Conservation (phyloP, 2,888 invertebrate species). For the Tyria jacobaeae region DNA sequence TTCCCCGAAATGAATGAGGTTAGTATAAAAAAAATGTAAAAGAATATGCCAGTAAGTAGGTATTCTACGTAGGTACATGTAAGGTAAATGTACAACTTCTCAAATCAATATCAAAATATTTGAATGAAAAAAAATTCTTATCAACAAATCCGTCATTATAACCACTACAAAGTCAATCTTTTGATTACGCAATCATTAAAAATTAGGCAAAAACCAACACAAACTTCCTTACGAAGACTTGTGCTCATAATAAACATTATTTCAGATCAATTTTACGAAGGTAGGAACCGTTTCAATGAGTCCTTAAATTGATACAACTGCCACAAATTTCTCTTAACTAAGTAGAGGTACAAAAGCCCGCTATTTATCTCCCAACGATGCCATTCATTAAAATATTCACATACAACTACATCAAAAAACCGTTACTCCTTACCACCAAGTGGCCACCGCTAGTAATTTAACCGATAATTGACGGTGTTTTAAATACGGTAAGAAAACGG, state of each 20-base stretch:
- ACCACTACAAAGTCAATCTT: no score
- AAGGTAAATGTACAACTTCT: no score
- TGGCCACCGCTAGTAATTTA: constrained; percentile 41
- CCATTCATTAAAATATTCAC: constrained; percentile 29
- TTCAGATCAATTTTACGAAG: neutral
- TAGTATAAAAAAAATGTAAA: no score
- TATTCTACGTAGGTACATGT: no score
- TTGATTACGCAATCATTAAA: no score
- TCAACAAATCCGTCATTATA: no score
- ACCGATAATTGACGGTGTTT: constrained; percentile 47
- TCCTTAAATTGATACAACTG: neutral
- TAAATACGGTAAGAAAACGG: constrained; percentile 55
- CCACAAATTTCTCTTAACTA: constrained; percentile 7
- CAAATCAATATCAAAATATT: no score
- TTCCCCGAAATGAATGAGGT: no score
- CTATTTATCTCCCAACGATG: constrained; percentile 15
- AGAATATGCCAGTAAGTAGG: no score
- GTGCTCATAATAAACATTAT: neutral
- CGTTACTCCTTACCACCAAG: constrained; percentile 43
- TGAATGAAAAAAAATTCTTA: no score
- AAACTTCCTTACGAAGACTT: no score
- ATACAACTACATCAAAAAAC: constrained; percentile 32
- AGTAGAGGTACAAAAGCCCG: constrained; percentile 20
- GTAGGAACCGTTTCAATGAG: neutral
- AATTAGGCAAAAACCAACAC: no score